These are phyloP conservation scores for Bombus pascuorum DNA, from an alignment of 1,140 invertebrate genomes.

Conservation along the genomic window DNA sequence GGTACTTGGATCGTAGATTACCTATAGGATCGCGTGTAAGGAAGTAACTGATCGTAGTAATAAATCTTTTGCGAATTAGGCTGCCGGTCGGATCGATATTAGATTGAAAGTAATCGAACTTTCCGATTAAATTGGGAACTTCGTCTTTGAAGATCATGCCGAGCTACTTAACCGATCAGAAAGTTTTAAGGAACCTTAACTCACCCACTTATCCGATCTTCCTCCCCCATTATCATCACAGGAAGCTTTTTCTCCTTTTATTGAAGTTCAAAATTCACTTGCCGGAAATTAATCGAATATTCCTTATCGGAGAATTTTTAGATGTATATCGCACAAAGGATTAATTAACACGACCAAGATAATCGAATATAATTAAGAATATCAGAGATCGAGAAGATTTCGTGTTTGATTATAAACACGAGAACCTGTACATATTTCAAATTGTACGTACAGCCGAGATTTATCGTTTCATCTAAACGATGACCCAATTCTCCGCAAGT, in stretches of 20 bases:
- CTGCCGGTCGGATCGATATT: slow-evolving; percentile 42
- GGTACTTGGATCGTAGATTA: not conserved
- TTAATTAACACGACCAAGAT: not conserved
- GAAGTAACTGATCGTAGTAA: slow-evolving; percentile 19
- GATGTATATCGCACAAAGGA: not conserved
- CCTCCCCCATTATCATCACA: not conserved
- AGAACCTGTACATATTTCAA: not conserved
- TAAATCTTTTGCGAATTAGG: slow-evolving; percentile 37
- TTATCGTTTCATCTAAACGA: slow-evolving; percentile 2
- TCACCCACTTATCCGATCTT: not conserved
- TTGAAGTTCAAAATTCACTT: not conserved
- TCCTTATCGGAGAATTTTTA: not conserved
- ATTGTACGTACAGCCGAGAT: not conserved
- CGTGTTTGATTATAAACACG: not conserved
- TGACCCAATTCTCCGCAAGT: not conserved
- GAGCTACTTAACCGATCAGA: slow-evolving; percentile 15
- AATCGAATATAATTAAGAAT: no score
- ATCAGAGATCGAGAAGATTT: no score
- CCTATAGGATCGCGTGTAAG: slow-evolving; percentile 9
- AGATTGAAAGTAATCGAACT: slow-evolving; percentile 61
- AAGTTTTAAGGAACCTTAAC: slow-evolving; percentile 11
- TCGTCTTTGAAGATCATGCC: slow-evolving; percentile 19
- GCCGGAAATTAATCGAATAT: not conserved
- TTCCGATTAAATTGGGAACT: slow-evolving; percentile 54
- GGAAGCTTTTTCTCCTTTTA: not conserved